Conservation (phyloP, 1,140 invertebrate species). For the Eupeodes corollae region DNA sequence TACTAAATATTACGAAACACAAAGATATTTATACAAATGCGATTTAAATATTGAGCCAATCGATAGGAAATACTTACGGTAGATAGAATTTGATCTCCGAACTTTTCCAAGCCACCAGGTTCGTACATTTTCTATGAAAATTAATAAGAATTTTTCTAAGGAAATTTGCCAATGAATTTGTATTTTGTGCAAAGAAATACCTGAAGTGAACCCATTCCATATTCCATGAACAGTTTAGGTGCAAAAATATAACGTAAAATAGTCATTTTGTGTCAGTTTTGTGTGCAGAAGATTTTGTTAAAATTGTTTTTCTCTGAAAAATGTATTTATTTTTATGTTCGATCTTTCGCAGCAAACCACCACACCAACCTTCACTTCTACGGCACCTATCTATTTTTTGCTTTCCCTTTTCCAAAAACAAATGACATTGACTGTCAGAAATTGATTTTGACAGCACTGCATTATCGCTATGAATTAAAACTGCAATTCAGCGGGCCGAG, state of each 20-base stretch:
- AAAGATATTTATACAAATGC: constrained; percentile 12
- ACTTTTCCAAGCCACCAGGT: constrained; percentile 51
- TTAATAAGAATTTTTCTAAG: constrained; percentile 16
- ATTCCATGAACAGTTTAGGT: constrained; percentile 53
- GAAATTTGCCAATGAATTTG: constrained; percentile 12
- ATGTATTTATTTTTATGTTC: not conserved
- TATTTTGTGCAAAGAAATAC: constrained; percentile 30
- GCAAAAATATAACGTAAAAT: constrained; percentile 45
- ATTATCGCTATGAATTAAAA: too few species aligned
- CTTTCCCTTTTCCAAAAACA: too few species aligned
- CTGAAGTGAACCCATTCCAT: constrained; percentile 40
- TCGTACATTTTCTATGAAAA: constrained; percentile 50
- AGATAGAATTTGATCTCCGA: constrained; percentile 58
- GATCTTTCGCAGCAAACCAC: too few species aligned
- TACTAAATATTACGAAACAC: too few species aligned
- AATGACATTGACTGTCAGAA: too few species aligned
- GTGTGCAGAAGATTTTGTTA: not conserved
- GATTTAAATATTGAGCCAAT: not conserved
- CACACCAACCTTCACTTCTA: too few species aligned
- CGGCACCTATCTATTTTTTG: too few species aligned
- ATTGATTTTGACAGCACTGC: too few species aligned
- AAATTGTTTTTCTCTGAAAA: not conserved
- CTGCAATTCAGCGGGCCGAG: too few species aligned
- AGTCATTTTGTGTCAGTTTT: constrained; percentile 21
- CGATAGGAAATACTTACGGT: constrained; percentile 41